Evolutionary conservation across 2,888 invertebrate genomes (phyloP).

Genomic region (Rhyacophila evoluta): DNA sequence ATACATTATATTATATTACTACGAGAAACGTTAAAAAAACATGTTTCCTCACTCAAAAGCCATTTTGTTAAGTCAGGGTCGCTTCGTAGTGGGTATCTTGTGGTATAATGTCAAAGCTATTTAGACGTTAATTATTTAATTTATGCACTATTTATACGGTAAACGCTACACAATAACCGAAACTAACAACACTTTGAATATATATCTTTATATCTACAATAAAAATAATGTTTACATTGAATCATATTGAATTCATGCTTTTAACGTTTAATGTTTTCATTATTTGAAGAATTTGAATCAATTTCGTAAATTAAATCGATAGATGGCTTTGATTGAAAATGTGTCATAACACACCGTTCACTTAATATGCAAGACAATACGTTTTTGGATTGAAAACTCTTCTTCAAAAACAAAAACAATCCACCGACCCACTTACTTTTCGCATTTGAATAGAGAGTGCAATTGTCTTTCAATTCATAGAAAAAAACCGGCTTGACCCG

Average conservation of each 20-base stretch:
- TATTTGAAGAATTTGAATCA: too few relatives aligned
- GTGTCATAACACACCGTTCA: too few relatives aligned
- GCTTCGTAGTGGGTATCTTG: not conserved
- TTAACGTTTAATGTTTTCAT: too few relatives aligned
- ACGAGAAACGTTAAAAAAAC: not conserved
- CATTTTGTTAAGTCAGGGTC: conserved; percentile 19
- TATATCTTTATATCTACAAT: too few relatives aligned
- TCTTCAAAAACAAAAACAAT: too few relatives aligned
- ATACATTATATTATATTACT: not conserved
- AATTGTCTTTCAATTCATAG: not conserved
- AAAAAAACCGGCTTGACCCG: not conserved
- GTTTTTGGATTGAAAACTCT: too few relatives aligned
- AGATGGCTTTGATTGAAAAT: too few relatives aligned
- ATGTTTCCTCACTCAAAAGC: not conserved
- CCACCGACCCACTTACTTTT: not conserved
- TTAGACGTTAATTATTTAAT: not conserved
- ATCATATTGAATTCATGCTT: too few relatives aligned
- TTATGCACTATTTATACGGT: not conserved
- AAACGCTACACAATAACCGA: not conserved
- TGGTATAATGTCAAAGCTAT: not conserved
- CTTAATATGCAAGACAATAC: too few relatives aligned
- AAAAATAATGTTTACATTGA: too few relatives aligned
- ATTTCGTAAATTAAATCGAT: too few relatives aligned
- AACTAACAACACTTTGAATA: too few relatives aligned
- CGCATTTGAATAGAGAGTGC: not conserved